Evolutionary conservation across 2,113 vertebrate genomes (phyloP).

Genomic region (Morone saxatilis): DNA sequence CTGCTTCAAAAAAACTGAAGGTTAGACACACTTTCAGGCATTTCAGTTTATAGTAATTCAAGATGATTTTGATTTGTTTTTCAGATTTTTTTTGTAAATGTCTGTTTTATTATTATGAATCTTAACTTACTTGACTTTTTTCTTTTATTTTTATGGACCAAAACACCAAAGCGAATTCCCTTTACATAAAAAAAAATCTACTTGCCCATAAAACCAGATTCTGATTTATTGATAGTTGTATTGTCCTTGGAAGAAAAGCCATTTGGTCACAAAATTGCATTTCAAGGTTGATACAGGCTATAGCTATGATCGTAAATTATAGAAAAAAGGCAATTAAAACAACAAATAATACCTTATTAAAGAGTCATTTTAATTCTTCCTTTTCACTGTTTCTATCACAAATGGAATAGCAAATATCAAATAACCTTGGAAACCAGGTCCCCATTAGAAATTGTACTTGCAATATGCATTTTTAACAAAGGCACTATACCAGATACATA

Average conservation of each 20-base stretch:
- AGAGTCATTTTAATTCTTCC: neutral
- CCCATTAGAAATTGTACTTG: neutral
- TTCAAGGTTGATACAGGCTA: neutral
- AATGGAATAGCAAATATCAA: neutral
- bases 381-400: neutral
- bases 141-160: neutral
- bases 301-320: neutral
- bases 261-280: neutral
- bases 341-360: neutral
- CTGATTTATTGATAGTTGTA: neutral
- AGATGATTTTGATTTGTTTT: neutral
- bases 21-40: neutral
- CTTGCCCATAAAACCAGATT: neutral
- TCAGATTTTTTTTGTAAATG: neutral
- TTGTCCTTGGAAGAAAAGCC: neutral
- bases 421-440: neutral
- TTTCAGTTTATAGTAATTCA: neutral
- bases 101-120: neutral
- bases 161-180: neutral
- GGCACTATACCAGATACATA: constrained; percentile 1
- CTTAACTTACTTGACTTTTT: neutral
- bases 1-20: neutral
- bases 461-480: neutral
- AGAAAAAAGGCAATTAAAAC: neutral
- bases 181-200: neutral